Base-by-base conservation (phyloP, 2,113 vertebrate species). In the Periophthalmus modestus region DNA sequence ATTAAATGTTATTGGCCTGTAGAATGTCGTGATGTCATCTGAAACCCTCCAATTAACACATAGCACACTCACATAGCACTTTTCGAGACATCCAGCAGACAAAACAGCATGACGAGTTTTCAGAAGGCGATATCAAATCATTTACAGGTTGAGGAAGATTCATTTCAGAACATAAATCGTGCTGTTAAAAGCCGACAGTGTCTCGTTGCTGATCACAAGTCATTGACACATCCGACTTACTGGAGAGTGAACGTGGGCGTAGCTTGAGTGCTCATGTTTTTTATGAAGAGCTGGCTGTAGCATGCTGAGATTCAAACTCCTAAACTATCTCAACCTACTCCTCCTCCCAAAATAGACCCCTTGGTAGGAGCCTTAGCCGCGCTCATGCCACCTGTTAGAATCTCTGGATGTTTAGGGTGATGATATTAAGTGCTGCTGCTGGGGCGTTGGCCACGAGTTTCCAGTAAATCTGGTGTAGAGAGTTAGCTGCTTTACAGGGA, bases 311-410 rank as follows among this genome's bases (percentile, higher is more conserved):
- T 75, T 91, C 74, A 80, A 12, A 33, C 62, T 79, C 68, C 24
- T 34, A 52, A 50, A 21, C 46, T 80, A 66, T 66, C 74, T 34
- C 69, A 52, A 68, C 62, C 57, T 33, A 73, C 74, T 11, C 72
- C 55, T 72, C 55, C 73, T 73, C 69, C 57, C 23, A 82, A 91
- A 90, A 93, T 88, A 90, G 89, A 80, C 75, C 79, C 77, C 78
- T 81, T 84, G 83, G 77, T 75, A 78, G 75, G 63, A 78, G 58
- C 19, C n/a, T 57, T 7, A 62, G 57, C 59, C 15, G 13, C 13
- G 21, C 58, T 24, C 58, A 55, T 0, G 74, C 80, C 82, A 83
- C 86, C 84, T 90, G 87, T 88, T 80, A 82, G 59, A 66, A 24
- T 33, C 43, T 23, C 71, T 74, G 76, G 59, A 75, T 75, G 82